phyloP scores from a whole-genome alignment of 2,113 vertebrate species.

The Azemiops feae region DNA sequence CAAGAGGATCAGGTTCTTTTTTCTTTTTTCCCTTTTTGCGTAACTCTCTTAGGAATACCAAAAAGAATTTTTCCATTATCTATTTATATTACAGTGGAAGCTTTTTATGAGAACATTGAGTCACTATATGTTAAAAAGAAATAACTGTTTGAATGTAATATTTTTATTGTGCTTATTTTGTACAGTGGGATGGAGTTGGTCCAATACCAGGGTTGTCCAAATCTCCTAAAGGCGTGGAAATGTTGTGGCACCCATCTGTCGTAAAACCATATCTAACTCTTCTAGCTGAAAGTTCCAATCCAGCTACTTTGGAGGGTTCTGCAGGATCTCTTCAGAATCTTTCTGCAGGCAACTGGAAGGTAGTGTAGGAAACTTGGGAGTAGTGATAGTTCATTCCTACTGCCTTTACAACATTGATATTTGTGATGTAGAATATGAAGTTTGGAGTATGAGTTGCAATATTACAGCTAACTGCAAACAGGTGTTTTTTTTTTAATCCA shows the following conservation, averaged over 20 bases:
- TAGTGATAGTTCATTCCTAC: background rate
- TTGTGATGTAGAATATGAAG: background rate
- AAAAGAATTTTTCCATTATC: background rate
- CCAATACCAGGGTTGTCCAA: slow-evolving; percentile 95
- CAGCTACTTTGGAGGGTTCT: slow-evolving; percentile 93
- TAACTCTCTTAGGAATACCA: background rate
- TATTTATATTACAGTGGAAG: background rate
- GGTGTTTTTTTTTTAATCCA: background rate
- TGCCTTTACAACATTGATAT: background rate
- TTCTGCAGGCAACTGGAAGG: slow-evolving; percentile 98
- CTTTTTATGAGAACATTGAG: background rate
- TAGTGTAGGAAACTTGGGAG: slow-evolving; percentile 45
- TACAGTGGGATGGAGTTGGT: slow-evolving; percentile 95
- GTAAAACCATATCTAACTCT: slow-evolving; percentile 96
- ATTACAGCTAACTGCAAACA: background rate
- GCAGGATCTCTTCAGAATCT: slow-evolving; percentile 97
- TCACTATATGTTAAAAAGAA: background rate
- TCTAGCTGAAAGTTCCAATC: slow-evolving; percentile 96
- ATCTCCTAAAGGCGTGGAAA: slow-evolving; percentile 93
- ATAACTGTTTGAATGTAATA: background rate
- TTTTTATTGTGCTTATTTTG: slow-evolving; percentile 31
- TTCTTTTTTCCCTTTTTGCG: background rate
- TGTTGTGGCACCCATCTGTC: slow-evolving; percentile 96
- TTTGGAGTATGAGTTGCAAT: background rate
- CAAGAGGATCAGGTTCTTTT: slow-evolving; percentile 88